Evolutionary conservation across 1,140 invertebrate species (phyloP).

Genomic region (Rhagoletis zephyria): DNA sequence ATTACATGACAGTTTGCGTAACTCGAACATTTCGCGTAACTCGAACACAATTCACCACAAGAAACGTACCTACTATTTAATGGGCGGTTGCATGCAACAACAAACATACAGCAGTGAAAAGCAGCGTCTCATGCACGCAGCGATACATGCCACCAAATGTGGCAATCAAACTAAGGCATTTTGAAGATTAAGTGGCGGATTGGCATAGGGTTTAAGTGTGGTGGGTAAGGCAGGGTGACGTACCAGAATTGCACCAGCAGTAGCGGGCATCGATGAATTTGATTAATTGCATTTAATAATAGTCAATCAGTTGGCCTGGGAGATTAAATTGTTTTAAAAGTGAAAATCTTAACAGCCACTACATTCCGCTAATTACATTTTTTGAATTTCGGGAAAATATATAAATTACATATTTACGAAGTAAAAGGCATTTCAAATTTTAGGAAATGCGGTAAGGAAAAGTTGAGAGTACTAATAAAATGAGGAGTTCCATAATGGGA

Average conservation of each 20-base stretch:
- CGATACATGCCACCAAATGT: background rate
- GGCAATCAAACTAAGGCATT: background rate
- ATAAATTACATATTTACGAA: too few relatives aligned
- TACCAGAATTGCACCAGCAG: background rate
- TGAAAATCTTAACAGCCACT: background rate
- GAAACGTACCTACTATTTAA: background rate
- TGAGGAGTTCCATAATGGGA: too few relatives aligned
- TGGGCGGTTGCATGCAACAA: slow-evolving; percentile 16
- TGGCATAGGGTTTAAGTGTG: background rate
- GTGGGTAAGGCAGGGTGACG: background rate
- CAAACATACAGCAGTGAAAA: background rate
- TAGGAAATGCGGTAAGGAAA: too few relatives aligned
- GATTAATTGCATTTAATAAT: slow-evolving; percentile 47
- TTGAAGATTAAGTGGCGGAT: slow-evolving; percentile 26
- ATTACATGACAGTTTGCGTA: slow-evolving; percentile 40
- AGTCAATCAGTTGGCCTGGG: background rate
- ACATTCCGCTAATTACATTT: slow-evolving; percentile 5
- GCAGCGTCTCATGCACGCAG: background rate
- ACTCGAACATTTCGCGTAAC: slow-evolving; percentile 1
- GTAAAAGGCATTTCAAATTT: too few relatives aligned
- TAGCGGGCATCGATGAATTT: background rate
- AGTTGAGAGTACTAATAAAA: too few relatives aligned
- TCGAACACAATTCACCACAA: background rate
- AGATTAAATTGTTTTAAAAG: background rate
- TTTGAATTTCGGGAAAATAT: too few relatives aligned